phyloP scores from a whole-genome alignment of 2,888 invertebrate genomes.

The Nemotelus nigrinus region DNA sequence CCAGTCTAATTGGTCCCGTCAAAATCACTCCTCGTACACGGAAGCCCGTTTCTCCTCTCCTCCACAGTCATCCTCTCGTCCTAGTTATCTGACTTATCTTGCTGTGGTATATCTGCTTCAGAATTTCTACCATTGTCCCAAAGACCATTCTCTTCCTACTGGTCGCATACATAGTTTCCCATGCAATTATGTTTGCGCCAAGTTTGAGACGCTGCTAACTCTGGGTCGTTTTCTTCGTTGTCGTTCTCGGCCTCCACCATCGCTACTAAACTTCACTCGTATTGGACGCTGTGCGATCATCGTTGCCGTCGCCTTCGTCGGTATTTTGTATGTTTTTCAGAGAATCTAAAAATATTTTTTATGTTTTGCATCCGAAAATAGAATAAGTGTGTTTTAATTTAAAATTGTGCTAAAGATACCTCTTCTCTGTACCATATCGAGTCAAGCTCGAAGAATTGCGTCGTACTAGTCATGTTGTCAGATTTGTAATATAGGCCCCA shows the following conservation, averaged over 20 bases:
- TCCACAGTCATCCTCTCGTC: neutral
- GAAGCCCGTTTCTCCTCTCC: too few species aligned
- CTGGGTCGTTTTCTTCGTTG: too few species aligned
- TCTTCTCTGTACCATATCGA: neutral
- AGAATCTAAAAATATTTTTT: conserved; percentile 50
- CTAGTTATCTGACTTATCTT: neutral
- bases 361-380: conserved; percentile 50
- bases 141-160: neutral
- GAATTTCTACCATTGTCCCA: too few species aligned
- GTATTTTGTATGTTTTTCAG: conserved; percentile 45
- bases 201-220: too few species aligned
- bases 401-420: conserved; percentile 50
- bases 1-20: conserved; percentile 10
- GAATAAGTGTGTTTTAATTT: conserved; percentile 47
- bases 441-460: neutral
- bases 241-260: neutral
- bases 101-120: neutral
- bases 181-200: too few species aligned
- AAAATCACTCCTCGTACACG: neutral
- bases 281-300: too few species aligned
- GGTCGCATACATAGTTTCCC: neutral
- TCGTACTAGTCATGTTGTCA: neutral
- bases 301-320: conserved; percentile 5
- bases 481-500: neutral
- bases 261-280: neutral